phyloP scores from a whole-genome alignment of 1,140 invertebrate species.

The Drosophila triauraria region DNA sequence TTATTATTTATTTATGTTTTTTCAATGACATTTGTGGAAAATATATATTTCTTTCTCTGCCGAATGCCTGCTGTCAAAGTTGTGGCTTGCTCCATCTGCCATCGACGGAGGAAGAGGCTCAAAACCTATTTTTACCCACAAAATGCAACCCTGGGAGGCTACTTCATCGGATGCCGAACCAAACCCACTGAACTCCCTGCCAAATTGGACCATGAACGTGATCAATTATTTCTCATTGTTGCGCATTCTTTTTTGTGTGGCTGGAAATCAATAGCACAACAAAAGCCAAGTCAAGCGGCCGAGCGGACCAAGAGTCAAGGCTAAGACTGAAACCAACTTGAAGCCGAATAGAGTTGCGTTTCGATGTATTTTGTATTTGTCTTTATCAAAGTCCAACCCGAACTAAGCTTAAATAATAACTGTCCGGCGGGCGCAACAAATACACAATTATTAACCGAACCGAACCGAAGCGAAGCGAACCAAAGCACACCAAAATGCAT shows the following conservation, averaged over 20 bases:
- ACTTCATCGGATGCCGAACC: background rate
- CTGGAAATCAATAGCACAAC: conserved; percentile 76
- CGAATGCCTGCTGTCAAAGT: conserved; percentile 22
- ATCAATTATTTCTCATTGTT: conserved; percentile 80
- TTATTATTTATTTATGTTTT: no score
- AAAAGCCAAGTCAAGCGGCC: conserved; percentile 46
- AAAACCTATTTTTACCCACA: conserved; percentile 29
- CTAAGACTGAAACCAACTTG: conserved; percentile 35
- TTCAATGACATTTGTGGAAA: no score
- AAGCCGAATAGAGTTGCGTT: conserved; percentile 49
- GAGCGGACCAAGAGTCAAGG: conserved; percentile 71
- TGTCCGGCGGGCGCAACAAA: conserved; percentile 57
- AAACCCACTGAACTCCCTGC: conserved; percentile 25
- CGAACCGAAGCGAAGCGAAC: conserved; percentile 21
- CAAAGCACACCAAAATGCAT: conserved; percentile 56
- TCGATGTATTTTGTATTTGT: conserved; percentile 34
- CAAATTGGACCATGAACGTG: conserved; percentile 81
- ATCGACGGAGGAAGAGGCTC: conserved; percentile 3
- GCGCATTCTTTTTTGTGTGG: conserved; percentile 53
- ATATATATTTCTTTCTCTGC: background rate
- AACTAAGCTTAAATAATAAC: conserved; percentile 80
- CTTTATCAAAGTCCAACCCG: conserved; percentile 55
- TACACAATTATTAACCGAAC: conserved; percentile 58
- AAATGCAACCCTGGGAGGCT: conserved; percentile 56
- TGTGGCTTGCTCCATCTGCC: conserved; percentile 34